Evolutionary conservation across 2,888 invertebrate species (phyloP), one percentile per base, ranked within the genome.

Genomic region (Drosophila anceps): DNA sequence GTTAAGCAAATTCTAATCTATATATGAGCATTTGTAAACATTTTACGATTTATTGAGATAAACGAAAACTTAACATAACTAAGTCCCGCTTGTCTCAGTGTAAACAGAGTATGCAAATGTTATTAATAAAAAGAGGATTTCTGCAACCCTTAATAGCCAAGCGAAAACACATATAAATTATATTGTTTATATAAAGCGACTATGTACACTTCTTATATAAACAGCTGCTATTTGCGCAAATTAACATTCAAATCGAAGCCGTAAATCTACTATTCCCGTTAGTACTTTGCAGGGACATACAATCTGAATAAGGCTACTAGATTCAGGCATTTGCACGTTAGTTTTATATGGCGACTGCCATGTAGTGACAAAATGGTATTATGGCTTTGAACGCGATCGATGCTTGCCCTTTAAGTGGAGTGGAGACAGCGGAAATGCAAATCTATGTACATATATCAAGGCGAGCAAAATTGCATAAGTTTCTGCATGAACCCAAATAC

Each of bases 341-440:
- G n/a, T n/a, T n/a, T n/a, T n/a, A n/a, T n/a, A n/a, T n/a, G n/a
- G n/a, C n/a, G n/a, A n/a, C n/a, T n/a, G n/a, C n/a, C 74, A 65
- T 27, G 10, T 1, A 7, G 2, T 13, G 2, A 12, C 1, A 0
- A 44, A 48, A 24, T 77, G 64, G 54, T 48, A 44, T 27, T 68
- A 64, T 35, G 67, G 65, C 9, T 60, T 64, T 4, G 6, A 44
- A 5, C 5, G 27, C 8, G 48, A 73, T 39, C 27, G 20, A 1
- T 78, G 77, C 12, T 2, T 53, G 7, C 3, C 15, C 13, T 79
- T 71, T 39, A 6, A 7, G 9, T 74, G 69, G n/a, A 65, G 66
- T 9, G 27, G 48, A 1, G 74, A 70, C 41, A 63, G 66, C 1
- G 70, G 63, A 3, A 79, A 71, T 27, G 6, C 0, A 4, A 78